Evolutionary conservation across 2,797 vertebrate species (phyloP).

Genomic region (Pelobates cultripes): DNA sequence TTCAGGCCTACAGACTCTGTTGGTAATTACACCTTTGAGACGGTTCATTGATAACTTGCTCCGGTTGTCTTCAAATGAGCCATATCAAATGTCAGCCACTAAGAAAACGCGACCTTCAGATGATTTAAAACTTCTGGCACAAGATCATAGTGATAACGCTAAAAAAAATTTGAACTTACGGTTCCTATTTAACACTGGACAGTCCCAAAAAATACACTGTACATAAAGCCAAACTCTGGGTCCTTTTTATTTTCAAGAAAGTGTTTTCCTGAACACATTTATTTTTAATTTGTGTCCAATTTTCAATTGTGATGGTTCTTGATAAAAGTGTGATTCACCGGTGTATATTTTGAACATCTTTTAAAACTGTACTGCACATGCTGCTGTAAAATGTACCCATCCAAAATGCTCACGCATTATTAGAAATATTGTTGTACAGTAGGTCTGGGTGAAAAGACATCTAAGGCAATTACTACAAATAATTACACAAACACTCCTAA

Average conservation of each 20-base stretch:
- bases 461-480: too few relatives aligned
- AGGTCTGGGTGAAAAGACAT: too few relatives aligned
- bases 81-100: constrained; percentile 62
- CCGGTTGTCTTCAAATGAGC: constrained; percentile 60
- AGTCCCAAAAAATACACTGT: constrained; percentile 30
- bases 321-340: constrained; percentile 12
- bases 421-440: not conserved
- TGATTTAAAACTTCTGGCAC: constrained; percentile 11
- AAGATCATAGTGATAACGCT: constrained; percentile 11
- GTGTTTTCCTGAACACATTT: not conserved
- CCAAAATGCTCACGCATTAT: not conserved
- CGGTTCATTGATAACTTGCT: constrained; percentile 58
- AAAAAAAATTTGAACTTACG: constrained; percentile 59
- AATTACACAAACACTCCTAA: too few relatives aligned
- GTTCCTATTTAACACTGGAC: constrained; percentile 35
- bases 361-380: constrained; percentile 61
- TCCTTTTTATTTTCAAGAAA: constrained; percentile 19
- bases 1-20: constrained; percentile 63
- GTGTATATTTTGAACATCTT: constrained; percentile 61
- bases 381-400: constrained; percentile 66
- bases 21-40: constrained; percentile 59
- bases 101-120: constrained; percentile 63
- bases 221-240: constrained; percentile 21
- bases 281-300: constrained; percentile 33
- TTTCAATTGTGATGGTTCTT: not conserved